These are phyloP conservation scores for Falco peregrinus DNA, from an alignment of 2,797 vertebrate species.

Conservation along the genomic window DNA sequence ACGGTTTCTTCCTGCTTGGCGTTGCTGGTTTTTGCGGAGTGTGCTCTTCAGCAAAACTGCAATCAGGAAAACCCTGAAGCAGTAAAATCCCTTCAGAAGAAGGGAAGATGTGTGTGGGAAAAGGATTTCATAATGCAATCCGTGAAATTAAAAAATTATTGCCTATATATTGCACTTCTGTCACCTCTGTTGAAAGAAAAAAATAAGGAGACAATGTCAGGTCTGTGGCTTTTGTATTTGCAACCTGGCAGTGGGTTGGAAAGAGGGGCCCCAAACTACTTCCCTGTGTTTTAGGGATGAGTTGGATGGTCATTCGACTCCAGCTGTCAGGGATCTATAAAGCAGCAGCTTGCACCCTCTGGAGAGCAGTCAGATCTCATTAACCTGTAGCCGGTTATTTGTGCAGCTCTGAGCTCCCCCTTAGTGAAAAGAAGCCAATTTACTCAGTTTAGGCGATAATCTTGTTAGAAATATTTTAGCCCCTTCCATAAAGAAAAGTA, in stretches of 20 bases:
- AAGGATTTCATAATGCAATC: background rate
- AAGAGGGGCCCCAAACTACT: background rate
- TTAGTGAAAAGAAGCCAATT: conserved; percentile 13
- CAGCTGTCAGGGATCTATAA: conserved; percentile 11
- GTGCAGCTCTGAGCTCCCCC: background rate
- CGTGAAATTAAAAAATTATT: background rate
- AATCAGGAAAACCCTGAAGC: background rate
- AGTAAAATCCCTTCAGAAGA: background rate
- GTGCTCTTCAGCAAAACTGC: background rate
- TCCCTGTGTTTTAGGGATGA: background rate
- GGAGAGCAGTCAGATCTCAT: conserved; percentile 56
- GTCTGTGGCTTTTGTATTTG: background rate
- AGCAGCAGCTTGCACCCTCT: conserved; percentile 44
- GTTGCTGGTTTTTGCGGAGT: background rate
- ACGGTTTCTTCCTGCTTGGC: background rate
- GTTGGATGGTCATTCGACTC: conserved; percentile 22
- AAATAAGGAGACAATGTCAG: background rate
- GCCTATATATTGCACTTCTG: background rate
- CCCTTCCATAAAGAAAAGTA: background rate
- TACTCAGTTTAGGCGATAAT: conserved; percentile 4
- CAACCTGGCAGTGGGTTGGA: background rate
- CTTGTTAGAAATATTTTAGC: conserved; percentile 10
- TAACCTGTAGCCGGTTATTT: conserved; percentile 48
- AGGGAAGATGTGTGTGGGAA: background rate
- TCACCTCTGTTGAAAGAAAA: background rate